A percentile compares a stretch with the other conserved stretches of the same genome.
These are phyloP conservation scores for Dunckerocampus dactyliophorus DNA, from an alignment of 2,113 vertebrate genomes.

Conservation along the genomic window DNA sequence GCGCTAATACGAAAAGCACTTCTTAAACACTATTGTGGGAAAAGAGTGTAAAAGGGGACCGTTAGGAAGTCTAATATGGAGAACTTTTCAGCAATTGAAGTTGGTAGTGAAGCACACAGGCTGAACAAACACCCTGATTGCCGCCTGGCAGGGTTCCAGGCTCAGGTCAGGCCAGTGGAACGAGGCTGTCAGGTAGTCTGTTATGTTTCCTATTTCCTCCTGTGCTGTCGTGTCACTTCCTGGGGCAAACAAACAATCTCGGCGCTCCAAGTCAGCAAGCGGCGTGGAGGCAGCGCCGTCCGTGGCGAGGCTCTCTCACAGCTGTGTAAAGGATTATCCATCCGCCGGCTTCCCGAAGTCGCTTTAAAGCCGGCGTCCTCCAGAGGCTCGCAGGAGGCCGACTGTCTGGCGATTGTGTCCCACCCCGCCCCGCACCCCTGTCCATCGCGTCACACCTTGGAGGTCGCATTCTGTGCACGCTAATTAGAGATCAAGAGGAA, in stretches of 20 bases:
- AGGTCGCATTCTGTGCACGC: constrained; percentile 23
- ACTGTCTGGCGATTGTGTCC: constrained; percentile 43
- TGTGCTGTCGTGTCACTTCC: constrained; percentile 69
- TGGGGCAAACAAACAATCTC: constrained; percentile 71
- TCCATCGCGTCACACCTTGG: constrained; percentile 34
- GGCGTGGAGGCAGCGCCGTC: constrained; percentile 41
- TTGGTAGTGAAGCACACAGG: constrained; percentile 26
- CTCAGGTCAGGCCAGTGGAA: constrained; percentile 64
- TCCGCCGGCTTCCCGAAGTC: constrained; percentile 42
- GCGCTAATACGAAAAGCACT: too few relatives aligned
- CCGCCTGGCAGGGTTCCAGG: constrained; percentile 68
- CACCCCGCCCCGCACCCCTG: neutral
- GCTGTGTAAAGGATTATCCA: constrained; percentile 73
- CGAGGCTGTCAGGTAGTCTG: constrained; percentile 68
- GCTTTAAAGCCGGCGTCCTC: constrained; percentile 56
- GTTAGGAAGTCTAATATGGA: neutral
- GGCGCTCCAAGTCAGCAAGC: constrained; percentile 6
- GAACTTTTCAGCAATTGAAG: too few relatives aligned
- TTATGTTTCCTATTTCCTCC: constrained; percentile 77
- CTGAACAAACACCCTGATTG: constrained; percentile 75
- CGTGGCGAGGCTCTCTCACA: constrained; percentile 38
- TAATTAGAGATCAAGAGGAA: constrained; percentile 50
- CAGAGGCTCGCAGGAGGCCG: constrained; percentile 58
- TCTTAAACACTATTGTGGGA: too few relatives aligned
- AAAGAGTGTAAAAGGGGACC: too few relatives aligned